Evolutionary conservation across 2,888 invertebrate genomes (phyloP), one percentile per base, ranked within the genome.

Genomic region (Drymonia ruficornis): DNA sequence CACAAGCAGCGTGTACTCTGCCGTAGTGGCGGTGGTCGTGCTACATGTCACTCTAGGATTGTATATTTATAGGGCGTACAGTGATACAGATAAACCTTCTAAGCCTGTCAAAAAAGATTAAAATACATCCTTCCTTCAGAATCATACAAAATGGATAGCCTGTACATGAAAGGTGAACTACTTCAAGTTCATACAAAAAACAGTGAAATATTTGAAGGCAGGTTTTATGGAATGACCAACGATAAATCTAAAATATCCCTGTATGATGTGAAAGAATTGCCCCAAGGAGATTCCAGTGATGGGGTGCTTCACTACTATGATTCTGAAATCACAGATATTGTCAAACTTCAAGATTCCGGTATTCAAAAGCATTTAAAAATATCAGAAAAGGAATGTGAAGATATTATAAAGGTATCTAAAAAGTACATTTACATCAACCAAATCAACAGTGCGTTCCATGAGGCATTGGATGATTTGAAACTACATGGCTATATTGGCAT

Each of bases 41-140:
- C 87, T 97, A 51, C 97, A 97, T 79, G 76, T 96, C 61, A 96
- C 96, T 3, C 80, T 97, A 56, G 97, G 96, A 28, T 86, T 96
- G 46, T 97, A 96, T 77, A 96, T 97, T 72, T 96, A 95, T 78
- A 94, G 94, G 74, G 97, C 97, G 0, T 97, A 97, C 81, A 95
- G 94, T 66, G 94, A 94, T 65, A 60, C 86, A 13, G 94, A 89
- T 0, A 91, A 80, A 74, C 45, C 75, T 48, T 77, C 74, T 15
- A 91, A 93, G 67, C 89, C 91, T 2, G 82, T 88, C 5, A 93
- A 93, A 69, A 87, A 84, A 73, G 93, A 93, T 72, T 93, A 91
- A 81, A 61, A 62, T n/a, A 53, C 18, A 34, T 44, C 46, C 13
- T 42, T 53, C 28, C 49, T 55, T 56, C 50, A 64, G 51, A 57